Evolutionary conservation across 2,797 vertebrate genomes (phyloP).

Genomic region (Brachyrhaphis roseni): DNA sequence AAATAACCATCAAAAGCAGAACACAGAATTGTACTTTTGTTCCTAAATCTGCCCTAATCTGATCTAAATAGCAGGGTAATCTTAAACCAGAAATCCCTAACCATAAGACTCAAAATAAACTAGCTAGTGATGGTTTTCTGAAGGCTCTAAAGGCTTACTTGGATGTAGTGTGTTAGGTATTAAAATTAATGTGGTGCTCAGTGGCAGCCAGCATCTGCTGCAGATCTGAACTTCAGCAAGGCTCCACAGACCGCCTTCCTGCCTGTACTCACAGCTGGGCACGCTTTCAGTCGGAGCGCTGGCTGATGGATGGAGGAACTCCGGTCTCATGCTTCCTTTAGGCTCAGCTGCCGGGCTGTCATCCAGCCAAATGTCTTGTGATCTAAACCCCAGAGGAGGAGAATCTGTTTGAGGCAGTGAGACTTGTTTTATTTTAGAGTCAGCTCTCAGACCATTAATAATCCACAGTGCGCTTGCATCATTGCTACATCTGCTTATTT

Average conservation of each 20-base stretch:
- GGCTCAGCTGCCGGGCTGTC: slow-evolving; percentile 12
- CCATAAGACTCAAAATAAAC: slow-evolving; percentile 20
- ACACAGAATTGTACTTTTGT: not conserved
- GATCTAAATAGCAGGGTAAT: slow-evolving; percentile 5
- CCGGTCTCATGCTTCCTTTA: slow-evolving; percentile 1
- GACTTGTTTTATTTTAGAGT: slow-evolving; percentile 5
- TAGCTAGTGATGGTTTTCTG: slow-evolving; percentile 32
- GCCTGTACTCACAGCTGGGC: slow-evolving; percentile 59
- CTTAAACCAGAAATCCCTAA: slow-evolving; percentile 17
- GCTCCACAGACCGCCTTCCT: slow-evolving; percentile 46
- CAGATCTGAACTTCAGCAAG: slow-evolving; percentile 57
- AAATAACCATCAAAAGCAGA: not conserved
- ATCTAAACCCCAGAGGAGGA: slow-evolving; percentile 22
- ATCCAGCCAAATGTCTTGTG: slow-evolving; percentile 32
- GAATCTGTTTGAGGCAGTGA: slow-evolving; percentile 13
- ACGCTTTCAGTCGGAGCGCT: slow-evolving; percentile 36
- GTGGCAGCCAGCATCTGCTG: slow-evolving; percentile 61
- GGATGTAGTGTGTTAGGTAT: slow-evolving; percentile 30
- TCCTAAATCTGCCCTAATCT: slow-evolving; percentile 2
- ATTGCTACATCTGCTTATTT: not conserved
- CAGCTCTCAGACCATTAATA: slow-evolving; percentile 13
- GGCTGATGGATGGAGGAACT: slow-evolving; percentile 44
- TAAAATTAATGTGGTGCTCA: slow-evolving; percentile 54
- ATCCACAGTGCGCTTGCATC: slow-evolving; percentile 11
- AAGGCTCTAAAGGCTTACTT: not conserved